Base-by-base conservation (phyloP, 2,797 vertebrate species). In the Muscicapa comitata region DNA sequence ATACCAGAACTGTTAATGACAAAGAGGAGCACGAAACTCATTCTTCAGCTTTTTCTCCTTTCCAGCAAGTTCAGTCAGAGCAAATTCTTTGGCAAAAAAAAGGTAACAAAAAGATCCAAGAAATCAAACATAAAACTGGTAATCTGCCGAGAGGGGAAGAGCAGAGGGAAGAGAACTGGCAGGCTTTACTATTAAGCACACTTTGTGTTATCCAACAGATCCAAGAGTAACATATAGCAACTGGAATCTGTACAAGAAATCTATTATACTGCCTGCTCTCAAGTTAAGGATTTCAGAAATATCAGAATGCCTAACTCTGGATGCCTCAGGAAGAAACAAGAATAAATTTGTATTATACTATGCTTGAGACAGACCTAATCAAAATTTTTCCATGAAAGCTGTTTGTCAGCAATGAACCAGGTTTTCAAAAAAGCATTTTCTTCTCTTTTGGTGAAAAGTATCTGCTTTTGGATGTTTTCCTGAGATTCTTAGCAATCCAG, bases 81-180 rank as follows among this genome's bases (percentile, higher is more conserved):
- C 81, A 93, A 92, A 94, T 85, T 91, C 86, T 87, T 83, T 95
- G 92, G 90, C 84, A 87, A 79, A 62, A 81, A 38, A 40, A 63
- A 51, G 31, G 20, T 45, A 40, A 82, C 63, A 65, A 71, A 88
- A 91, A 89, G 74, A 87, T 89, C 78, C 93, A 95, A 95, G 65
- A 95, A 91, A 87, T 91, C 80, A 77, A 95, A 92, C 84, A 79
- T 73, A 80, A 82, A 80, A 83, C 78, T 93, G 90, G 88, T 87
- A 50, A 79, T 81, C 38, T 82, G 78, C 80, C 16, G 10, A 84
- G 80, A 63, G 16, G 42, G 67, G 81, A 91, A 92, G 71, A 89
- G 75, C 80, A 77, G 58, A 17, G n/a, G 71, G 81, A 92, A 89
- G 72, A 86, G 67, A 86, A 88, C 17, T 96, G 92, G 82, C 90